These are phyloP conservation scores for Cotesia vestalis DNA, from an alignment of 1,140 invertebrate genomes.

Conservation along the genomic window DNA sequence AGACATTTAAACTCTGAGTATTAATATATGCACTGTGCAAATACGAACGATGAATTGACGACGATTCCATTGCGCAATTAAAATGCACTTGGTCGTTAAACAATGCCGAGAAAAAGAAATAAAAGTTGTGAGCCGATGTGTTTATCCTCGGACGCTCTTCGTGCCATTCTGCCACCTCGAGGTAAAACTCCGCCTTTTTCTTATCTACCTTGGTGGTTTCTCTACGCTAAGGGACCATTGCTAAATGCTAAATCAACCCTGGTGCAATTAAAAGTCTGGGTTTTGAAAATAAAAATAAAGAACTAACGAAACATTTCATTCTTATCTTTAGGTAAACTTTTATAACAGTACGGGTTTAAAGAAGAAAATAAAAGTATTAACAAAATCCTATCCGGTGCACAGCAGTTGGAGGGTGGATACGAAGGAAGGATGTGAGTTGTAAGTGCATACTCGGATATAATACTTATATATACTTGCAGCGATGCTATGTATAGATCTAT, in stretches of 20 bases:
- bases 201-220: conserved; percentile 29
- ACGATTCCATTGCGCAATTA: conserved; percentile 13
- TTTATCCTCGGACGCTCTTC: conserved; percentile 28
- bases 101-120: conserved; percentile 14
- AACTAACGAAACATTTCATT: conserved; percentile 18
- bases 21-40: not conserved
- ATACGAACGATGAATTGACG: not conserved
- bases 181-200: conserved; percentile 30
- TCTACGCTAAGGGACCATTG: conserved; percentile 14
- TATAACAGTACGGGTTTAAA: not conserved
- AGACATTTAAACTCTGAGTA: not conserved
- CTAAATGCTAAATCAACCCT: conserved; percentile 35
- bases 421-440: too few relatives aligned
- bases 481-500: too few relatives aligned
- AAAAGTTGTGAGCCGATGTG: conserved; percentile 11
- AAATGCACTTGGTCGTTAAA: not conserved
- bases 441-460: too few relatives aligned
- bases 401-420: too few relatives aligned
- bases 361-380: too few relatives aligned
- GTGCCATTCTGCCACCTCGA: conserved; percentile 22
- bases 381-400: too few relatives aligned
- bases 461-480: too few relatives aligned
- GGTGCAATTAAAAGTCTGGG: conserved; percentile 39
- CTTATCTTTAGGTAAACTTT: conserved; percentile 32
- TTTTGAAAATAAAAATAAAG: conserved; percentile 29